Conservation (phyloP, 2,113 vertebrate species). For the Crotalus helleri region DNA sequence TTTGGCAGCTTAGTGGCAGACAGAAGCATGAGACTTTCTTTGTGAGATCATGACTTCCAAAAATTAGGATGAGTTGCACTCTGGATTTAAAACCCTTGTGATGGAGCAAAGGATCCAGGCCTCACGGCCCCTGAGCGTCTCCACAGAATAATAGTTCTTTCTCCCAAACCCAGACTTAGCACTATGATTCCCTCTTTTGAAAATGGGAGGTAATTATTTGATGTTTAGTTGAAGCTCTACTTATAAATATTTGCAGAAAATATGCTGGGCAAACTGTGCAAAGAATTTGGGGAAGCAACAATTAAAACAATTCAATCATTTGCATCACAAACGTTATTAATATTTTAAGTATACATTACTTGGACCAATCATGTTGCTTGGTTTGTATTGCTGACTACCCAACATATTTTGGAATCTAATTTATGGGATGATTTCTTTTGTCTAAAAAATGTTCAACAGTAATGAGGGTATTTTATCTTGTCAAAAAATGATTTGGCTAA, state of each 20-base stretch:
- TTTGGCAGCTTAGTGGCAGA: not conserved
- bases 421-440: constrained; percentile 19
- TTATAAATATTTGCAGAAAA: not conserved
- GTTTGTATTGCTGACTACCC: not conserved
- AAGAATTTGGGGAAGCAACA: not conserved
- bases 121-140: not conserved
- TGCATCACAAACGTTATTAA: not conserved
- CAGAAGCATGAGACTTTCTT: not conserved
- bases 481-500: constrained; percentile 31
- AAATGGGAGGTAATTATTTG: not conserved
- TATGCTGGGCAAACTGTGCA: not conserved
- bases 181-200: not conserved
- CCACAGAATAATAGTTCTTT: not conserved
- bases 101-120: not conserved
- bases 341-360: constrained; percentile 3
- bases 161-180: not conserved
- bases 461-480: constrained; percentile 32
- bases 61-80: not conserved
- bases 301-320: not conserved
- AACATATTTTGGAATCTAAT: constrained; percentile 17
- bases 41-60: not conserved
- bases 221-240: not conserved
- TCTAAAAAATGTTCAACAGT: constrained; percentile 16
- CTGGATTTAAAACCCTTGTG: not conserved
- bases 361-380: not conserved